Evolutionary conservation across 2,888 invertebrate genomes (phyloP).

Genomic region (Agonopterix alstromeriana): DNA sequence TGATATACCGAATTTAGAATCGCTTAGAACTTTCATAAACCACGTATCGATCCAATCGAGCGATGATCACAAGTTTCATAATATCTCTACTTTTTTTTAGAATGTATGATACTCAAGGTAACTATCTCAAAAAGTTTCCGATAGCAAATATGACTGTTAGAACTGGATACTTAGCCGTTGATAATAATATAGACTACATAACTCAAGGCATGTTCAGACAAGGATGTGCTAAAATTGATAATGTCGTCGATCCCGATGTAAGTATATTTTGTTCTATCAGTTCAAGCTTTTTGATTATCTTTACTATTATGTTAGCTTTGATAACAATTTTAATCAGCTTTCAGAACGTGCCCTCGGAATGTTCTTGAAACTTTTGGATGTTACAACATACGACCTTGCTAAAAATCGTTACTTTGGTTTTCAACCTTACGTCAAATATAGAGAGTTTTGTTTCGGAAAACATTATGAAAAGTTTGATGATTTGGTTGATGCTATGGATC

Average conservation of each 20-base stretch:
- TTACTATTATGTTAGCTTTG: too few species aligned
- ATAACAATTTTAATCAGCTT: too few species aligned
- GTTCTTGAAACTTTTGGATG: conserved; percentile 14
- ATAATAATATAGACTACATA: conserved; percentile 21
- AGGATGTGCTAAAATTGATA: conserved; percentile 15
- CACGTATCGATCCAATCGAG: too few species aligned
- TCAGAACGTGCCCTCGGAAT: too few species aligned
- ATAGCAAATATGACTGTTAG: conserved; percentile 29
- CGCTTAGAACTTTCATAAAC: too few species aligned
- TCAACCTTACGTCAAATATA: conserved; percentile 89
- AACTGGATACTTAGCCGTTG: conserved; percentile 23
- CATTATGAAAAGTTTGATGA: conserved; percentile 81
- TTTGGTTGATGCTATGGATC: conserved; percentile 80
- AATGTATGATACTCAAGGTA: conserved; percentile 27
- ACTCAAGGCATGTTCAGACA: conserved; percentile 32
- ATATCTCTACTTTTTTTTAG: conserved; percentile 16
- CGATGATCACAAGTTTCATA: too few species aligned
- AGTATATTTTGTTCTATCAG: not conserved
- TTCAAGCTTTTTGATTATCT: too few species aligned
- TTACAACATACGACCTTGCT: conserved; percentile 26
- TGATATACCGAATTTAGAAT: too few species aligned
- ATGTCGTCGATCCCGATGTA: conserved; percentile 3
- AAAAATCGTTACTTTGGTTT: conserved; percentile 84
- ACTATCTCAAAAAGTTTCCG: conserved; percentile 23
- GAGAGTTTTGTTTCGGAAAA: conserved; percentile 85